Conservation (phyloP, 2,113 vertebrate genomes). For the Theristicus caerulescens region DNA sequence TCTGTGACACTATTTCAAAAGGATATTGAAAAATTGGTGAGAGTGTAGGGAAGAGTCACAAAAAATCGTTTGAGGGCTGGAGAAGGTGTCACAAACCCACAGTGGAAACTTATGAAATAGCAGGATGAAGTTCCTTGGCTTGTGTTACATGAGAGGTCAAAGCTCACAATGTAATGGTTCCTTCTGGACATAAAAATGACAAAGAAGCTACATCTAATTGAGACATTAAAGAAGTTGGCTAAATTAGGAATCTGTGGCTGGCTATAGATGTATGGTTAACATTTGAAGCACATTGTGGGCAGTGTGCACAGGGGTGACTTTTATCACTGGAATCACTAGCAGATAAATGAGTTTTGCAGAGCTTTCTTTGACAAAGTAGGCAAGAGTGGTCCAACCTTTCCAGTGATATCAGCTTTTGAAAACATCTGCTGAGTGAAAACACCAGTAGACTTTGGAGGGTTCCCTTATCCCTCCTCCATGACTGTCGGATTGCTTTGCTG, state of each 20-base stretch:
- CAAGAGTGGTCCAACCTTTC: not conserved
- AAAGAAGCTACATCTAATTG: not conserved
- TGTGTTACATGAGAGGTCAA: accelerated
- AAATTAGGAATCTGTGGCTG: not conserved
- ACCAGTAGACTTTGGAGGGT: not conserved
- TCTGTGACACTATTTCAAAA: not conserved
- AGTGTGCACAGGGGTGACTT: not conserved
- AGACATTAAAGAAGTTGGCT: not conserved
- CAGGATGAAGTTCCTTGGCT: not conserved
- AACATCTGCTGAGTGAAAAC: not conserved
- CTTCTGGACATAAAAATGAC: not conserved
- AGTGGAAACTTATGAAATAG: not conserved
- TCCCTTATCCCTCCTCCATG: not conserved
- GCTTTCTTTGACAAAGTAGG: not conserved
- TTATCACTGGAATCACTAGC: not conserved
- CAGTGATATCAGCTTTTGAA: not conserved
- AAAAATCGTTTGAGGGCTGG: not conserved
- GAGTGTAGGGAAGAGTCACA: not conserved
- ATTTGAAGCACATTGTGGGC: not conserved
- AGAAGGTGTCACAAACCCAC: not conserved
- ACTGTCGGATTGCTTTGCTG: not conserved
- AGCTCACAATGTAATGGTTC: not conserved
- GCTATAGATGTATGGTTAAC: not conserved
- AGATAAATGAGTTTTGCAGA: not conserved
- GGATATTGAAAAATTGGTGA: not conserved